These are phyloP conservation scores for Odontocolon sp. DNA, from an alignment of 2,888 invertebrate genomes.

Conservation along the genomic window DNA sequence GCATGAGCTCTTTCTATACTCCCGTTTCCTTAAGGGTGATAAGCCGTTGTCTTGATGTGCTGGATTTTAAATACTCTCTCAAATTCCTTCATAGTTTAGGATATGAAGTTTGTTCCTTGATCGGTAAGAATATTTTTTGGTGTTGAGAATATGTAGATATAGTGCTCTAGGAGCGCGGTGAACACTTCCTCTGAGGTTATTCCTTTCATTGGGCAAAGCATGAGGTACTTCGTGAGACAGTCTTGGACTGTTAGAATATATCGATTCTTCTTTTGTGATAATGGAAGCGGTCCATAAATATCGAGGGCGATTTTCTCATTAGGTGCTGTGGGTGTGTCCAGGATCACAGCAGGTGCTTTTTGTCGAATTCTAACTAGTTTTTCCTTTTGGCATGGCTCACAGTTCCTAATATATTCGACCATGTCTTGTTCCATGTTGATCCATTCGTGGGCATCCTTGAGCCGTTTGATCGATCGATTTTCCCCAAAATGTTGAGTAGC, in stretches of 20 bases:
- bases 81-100: conserved; percentile 43
- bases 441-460: neutral
- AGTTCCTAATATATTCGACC: conserved; percentile 24
- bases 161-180: conserved; percentile 7
- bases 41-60: conserved; percentile 22
- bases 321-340: conserved; percentile 21
- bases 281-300: conserved; percentile 23
- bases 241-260: conserved; percentile 11
- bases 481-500: neutral
- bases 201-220: conserved; percentile 60
- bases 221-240: conserved; percentile 48
- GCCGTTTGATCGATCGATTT: neutral
- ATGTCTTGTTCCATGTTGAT: conserved; percentile 1
- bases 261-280: conserved; percentile 46
- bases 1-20: conserved; percentile 41
- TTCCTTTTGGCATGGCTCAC: conserved; percentile 11
- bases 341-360: neutral
- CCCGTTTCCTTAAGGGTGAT: conserved; percentile 47
- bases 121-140: conserved; percentile 27
- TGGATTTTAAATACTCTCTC: conserved; percentile 18
- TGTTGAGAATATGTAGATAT: conserved; percentile 37
- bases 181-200: conserved; percentile 56
- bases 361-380: conserved; percentile 22
- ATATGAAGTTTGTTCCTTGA: conserved; percentile 28
- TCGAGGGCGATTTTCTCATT: conserved; percentile 42